Evolutionary conservation across 2,113 vertebrate genomes (phyloP).

Genomic region (Plotosus lineatus): DNA sequence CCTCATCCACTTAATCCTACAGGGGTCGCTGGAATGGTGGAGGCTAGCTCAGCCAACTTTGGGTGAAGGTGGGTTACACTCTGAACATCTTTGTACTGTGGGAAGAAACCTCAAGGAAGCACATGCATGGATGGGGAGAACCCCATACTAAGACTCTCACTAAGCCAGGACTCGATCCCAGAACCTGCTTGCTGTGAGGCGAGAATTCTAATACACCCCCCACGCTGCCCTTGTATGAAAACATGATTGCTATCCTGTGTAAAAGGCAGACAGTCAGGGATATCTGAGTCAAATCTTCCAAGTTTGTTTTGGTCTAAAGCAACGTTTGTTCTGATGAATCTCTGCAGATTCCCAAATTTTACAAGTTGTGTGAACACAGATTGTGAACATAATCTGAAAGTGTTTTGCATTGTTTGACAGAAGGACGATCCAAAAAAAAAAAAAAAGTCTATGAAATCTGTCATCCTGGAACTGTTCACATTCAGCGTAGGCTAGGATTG

Average conservation of each 20-base stretch:
- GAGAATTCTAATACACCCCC: no score
- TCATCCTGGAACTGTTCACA: no score
- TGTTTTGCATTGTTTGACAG: neutral
- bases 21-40: no score
- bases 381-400: slow-evolving; percentile 14
- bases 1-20: no score
- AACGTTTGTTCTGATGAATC: neutral
- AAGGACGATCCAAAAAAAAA: neutral
- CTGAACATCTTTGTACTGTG: no score
- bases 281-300: neutral
- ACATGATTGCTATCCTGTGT: neutral
- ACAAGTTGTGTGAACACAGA: neutral
- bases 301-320: slow-evolving; percentile 6
- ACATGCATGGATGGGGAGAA: no score
- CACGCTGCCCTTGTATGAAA: neutral
- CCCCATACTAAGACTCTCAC: no score
- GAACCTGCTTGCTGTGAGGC: no score
- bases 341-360: neutral
- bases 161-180: no score
- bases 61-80: no score
- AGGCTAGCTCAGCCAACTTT: no score
- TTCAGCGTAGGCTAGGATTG: neutral
- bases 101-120: no score
- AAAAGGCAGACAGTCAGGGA: neutral
- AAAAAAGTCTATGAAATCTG: neutral